Base-by-base conservation (phyloP, 2,797 vertebrate genomes). In the Pangasius mekongensis region DNA sequence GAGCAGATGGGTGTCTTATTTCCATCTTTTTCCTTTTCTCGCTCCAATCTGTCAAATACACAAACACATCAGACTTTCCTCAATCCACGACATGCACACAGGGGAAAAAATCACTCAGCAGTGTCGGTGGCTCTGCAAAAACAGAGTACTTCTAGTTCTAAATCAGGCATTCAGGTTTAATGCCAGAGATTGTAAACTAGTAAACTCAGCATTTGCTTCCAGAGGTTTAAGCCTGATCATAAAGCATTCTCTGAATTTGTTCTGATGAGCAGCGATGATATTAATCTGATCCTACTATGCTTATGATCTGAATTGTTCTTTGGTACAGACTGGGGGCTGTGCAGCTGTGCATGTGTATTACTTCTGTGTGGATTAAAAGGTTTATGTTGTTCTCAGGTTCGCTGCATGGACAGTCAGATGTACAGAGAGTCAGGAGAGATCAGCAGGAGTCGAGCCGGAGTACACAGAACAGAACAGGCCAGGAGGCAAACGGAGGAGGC, bases 391-490 rank as follows among this genome's bases (percentile, higher is more conserved):
- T 88, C 90, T 88, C 71, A 96, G 96, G 92, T 91, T 64, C 87
- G 54, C 85, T 86, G 69, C 91, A 92, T 27, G 88, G 90, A 76
- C 90, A 89, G 24, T 83, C 88, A 66, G 85, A 88, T 20, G 88
- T 94, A 30, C 92, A 91, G 83, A 93, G 93, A 91, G 86, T 89
- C 89, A 92, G 89, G 82, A 92, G 92, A 91, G 94, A 95, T 91
- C 91, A 93, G 86, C 92, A 92, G 88, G 90, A 89, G 85, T 22
- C 84, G 24, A 83, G 66, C 33, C 92, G 92, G 56, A 87, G 90
- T 0, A 93, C 90, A 89, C 94, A 94, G 92, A 96, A 95, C n/a
- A 94, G 87, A 91, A 94, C 95, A 77, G 95, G 94, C 88, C 96
- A 95, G 88, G 95, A 96, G 87, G 84, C 94, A n/a, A 93, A 83